Base-by-base conservation (phyloP, 2,797 vertebrate species). In the Sebastes alutus region DNA sequence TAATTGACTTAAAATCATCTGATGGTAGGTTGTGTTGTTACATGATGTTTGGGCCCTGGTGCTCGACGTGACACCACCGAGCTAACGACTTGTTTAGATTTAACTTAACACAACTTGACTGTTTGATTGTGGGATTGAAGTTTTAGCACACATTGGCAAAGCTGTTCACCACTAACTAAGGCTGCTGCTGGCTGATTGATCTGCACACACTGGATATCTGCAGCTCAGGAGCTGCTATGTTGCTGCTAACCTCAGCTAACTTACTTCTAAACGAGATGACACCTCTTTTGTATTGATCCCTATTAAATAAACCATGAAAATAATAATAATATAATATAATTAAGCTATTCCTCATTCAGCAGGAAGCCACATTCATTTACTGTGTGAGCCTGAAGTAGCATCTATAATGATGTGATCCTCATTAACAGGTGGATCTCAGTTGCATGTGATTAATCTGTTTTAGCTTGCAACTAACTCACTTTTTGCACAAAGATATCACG, bases 21-120 rank as follows among this genome's bases (percentile, higher is more conserved):
- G 4, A 2, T 1, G 3, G 12, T 9, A 2, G 1, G 0, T 25
- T 18, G 5, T 30, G 22, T 10, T 52, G 2, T 29, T n/a, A 22
- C 16, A 52, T 6, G 12, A 4, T 16, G 18, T n/a, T 16, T 33
- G 27, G 3, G 6, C 18, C 1, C 6, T 10, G n/a, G 12, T 14
- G 12, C 6, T 22, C 3, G 46, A 7, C 54, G 46, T 52, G 8
- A n/a, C 18, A 14, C 5, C 14, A 6, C 46, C 8, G 11, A 38
- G 75, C 72, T 78, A 55, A 64, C 52, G 49, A 22, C 29, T 23
- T 23, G 23, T n/a, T 59, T 69, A 62, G 2, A 56, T 70, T 25
- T 13, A 18, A 79, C 23, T 55, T 55, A 1, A 32, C 0, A 8
- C 7, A 30, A 62, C 38, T 77, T 58, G 3, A 8, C 46, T 52